Conservation (phyloP, 92 coral and sea anemone species). For the Siderastrea radians region DNA sequence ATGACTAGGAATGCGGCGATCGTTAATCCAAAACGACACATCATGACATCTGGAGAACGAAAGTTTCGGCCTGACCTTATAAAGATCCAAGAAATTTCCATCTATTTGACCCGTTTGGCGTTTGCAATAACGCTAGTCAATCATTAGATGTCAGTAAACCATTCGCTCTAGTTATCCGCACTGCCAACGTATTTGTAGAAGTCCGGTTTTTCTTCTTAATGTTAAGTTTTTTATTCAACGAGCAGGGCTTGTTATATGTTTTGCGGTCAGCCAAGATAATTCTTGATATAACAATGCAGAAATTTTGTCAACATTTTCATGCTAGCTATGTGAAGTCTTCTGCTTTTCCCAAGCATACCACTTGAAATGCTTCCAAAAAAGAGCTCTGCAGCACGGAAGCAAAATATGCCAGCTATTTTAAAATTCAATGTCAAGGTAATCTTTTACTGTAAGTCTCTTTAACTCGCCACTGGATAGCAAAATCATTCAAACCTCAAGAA, state of each 20-base stretch:
- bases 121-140: no score
- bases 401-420: constrained; percentile 31
- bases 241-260: not conserved
- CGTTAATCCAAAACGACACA: no score
- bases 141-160: no score
- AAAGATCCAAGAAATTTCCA: no score
- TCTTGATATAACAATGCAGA: not conserved
- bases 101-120: no score
- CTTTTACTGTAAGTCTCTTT: not conserved
- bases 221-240: not conserved
- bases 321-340: constrained; percentile 15
- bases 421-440: not conserved
- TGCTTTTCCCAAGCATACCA: constrained; percentile 19
- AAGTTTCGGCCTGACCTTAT: no score
- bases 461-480: not conserved
- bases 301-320: not conserved
- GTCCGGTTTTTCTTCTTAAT: not conserved
- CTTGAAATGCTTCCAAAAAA: constrained; percentile 30
- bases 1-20: no score
- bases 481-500: not conserved
- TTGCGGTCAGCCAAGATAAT: constrained; percentile 2
- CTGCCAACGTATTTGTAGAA: not conserved
- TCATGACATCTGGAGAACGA: no score
- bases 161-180: not conserved
- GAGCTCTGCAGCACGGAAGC: constrained; percentile 29